Evolutionary conservation across 2,797 vertebrate species (phyloP), one percentile per base, ranked within the genome.

Genomic region (Semotilus atromaculatus): DNA sequence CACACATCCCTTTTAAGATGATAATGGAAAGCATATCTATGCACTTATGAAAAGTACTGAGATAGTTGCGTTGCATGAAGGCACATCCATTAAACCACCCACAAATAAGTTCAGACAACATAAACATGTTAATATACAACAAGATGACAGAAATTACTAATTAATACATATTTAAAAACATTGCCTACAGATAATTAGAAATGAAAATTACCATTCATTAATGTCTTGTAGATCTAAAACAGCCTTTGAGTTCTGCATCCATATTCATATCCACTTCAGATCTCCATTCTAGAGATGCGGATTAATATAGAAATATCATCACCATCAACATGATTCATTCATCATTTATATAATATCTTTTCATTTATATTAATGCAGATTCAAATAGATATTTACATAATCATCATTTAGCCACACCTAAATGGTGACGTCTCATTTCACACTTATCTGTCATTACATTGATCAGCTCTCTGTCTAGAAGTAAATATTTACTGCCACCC

Each of bases 251-350:
- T 78, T 80, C 71, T 48, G 84, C 72, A 68, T 36, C 72, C 86
- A 90, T 90, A 77, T 60, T 87, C 76, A 79, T 77, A 80, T 87
- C 84, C 68, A 40, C 85, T 51, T 83, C 87, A 82, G 38, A 85
- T 7, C 43, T 51, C 70, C 78, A 86, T 81, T 68, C 83, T 85
- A 80, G 10, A 79, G 10, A 43, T 21, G 55, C 40, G 21, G 5
- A 72, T 13, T 10, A 19, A 85, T 8, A 80, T 1, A 64, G 14
- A 72, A 55, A 58, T 3, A 67, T 55, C 0, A 72, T 9, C 9
- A 66, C 18, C 10, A 23, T 26, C 1, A 81, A 76, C 43, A 62
- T n/a, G 4, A 5, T 21, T 48, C 5, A 72, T 26, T 36, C 13
- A 70, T 53, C 5, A 21, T 58, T 31, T 60, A 29, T 1, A 80